Evolutionary conservation across 2,888 invertebrate genomes (phyloP), one percentile per base, ranked within the genome.

Genomic region (Dasypogon diadema): DNA sequence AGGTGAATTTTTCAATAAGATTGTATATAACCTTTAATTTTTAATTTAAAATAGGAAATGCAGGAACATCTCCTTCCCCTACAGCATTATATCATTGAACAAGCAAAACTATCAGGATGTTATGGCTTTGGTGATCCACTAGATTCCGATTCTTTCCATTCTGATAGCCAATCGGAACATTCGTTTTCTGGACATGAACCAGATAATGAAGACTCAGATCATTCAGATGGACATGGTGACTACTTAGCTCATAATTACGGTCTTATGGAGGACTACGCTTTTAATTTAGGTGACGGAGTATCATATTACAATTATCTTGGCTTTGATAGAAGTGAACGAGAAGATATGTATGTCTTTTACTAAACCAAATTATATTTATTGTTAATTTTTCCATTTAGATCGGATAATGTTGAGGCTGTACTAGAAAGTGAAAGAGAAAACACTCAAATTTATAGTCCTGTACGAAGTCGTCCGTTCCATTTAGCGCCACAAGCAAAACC

Each of bases 31-130:
- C n/a, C n/a, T n/a, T n/a, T n/a, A 3, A 42, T 37, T 10, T 70
- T 58, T 58, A 72, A 16, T 74, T 37, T 18, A 34, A 16, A 8
- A 16, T 75, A 84, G 79, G 88, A 90, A 77, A 88, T 90, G 89
- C 92, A 92, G 80, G 89, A 90, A 80, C 94, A 95, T 83, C 86
- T 95, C 78, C 85, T 95, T 82, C 95, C 95, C 8, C 87, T 96
- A 78, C 95, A 95, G 85, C 94, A 95, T 85, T 96, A 95, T 83
- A 92, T 96, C 80, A 89, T 96, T 81, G 95, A 95, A 82, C 96
- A 96, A 86, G 93, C 93, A 0, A 93, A 93, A 79, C 77, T 81
- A 2, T 78, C 85, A 88, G 92, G 91, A 81, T 91, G 92, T 82
- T 90, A 91, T 79, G 90, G 91, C 42, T 91, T 92, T 81, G 91